A percentile compares a stretch with the other conserved stretches of the same genome.
Conservation (phyloP, 2,888 invertebrate genomes). For the Rotaria socialis region DNA sequence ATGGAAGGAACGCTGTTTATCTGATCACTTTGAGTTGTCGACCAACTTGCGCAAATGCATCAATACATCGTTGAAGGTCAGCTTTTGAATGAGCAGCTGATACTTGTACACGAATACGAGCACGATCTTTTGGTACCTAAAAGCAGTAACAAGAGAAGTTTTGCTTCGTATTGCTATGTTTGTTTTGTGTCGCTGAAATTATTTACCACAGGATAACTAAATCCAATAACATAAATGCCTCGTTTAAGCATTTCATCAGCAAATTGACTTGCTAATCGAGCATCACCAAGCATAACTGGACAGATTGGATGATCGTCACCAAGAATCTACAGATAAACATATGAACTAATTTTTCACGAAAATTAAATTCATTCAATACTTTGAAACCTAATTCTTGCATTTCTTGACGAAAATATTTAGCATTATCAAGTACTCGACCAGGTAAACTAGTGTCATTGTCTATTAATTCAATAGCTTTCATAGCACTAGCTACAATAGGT, state of each 20-base stretch:
- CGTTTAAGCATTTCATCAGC: constrained; percentile 76
- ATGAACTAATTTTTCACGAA: no score
- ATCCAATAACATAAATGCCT: constrained; percentile 87
- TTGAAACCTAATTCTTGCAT: neutral
- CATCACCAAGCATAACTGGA: constrained; percentile 75
- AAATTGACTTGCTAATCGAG: constrained; percentile 72
- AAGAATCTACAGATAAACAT: constrained; percentile 49
- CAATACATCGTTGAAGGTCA: constrained; percentile 72
- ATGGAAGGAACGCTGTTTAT: neutral
- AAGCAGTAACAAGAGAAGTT: neutral
- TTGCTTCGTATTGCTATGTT: neutral
- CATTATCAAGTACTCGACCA: neutral
- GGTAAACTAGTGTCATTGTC: neutral
- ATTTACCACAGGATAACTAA: constrained; percentile 77
- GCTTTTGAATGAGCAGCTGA: constrained; percentile 76
- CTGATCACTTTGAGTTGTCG: constrained; percentile 41
- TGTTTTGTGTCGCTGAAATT: neutral
- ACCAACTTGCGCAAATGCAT: constrained; percentile 61
- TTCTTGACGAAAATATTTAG: neutral
- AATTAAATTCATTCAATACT: neutral
- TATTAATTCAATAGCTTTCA: constrained; percentile 8
- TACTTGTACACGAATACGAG: constrained; percentile 80
- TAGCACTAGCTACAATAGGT: neutral
- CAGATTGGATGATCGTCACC: constrained; percentile 61
- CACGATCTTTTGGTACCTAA: constrained; percentile 70